These are phyloP conservation scores for Pogona vitticeps DNA, from an alignment of 2,113 vertebrate genomes.

Conservation along the genomic window DNA sequence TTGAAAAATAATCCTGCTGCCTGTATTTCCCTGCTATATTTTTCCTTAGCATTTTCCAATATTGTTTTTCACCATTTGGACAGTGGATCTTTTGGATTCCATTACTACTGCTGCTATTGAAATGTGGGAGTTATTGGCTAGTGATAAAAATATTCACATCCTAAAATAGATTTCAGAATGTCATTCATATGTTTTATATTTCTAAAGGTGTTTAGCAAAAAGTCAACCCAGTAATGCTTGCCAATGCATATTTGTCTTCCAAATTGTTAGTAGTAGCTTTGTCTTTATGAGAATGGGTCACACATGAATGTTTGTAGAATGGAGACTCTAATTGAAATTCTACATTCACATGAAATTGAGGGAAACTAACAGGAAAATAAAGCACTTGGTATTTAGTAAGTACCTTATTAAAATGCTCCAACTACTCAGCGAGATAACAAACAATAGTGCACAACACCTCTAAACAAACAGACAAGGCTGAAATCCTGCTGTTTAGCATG, in stretches of 20 bases:
- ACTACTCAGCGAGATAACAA: slow-evolving; percentile 4
- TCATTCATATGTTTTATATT: not conserved
- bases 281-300: slow-evolving; percentile 10
- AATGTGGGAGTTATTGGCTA: not conserved
- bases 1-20: not conserved
- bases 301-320: not conserved
- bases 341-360: slow-evolving; percentile 18
- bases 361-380: slow-evolving; percentile 29
- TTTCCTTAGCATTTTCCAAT: not conserved
- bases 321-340: slow-evolving; percentile 1
- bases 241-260: slow-evolving; percentile 12
- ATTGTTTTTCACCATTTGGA: not conserved
- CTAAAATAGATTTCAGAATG: slow-evolving; percentile 1
- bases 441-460: not conserved
- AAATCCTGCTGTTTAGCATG: too few relatives aligned
- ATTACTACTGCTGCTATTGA: not conserved
- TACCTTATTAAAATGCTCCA: slow-evolving; percentile 9
- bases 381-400: slow-evolving; percentile 3
- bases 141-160: not conserved
- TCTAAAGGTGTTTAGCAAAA: not conserved
- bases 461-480: not conserved
- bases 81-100: not conserved
- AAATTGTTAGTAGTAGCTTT: slow-evolving; percentile 19
- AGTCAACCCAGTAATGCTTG: not conserved
- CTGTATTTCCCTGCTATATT: not conserved